phyloP scores from a whole-genome alignment of 2,113 vertebrate genomes.

The Eulemur macaco region DNA sequence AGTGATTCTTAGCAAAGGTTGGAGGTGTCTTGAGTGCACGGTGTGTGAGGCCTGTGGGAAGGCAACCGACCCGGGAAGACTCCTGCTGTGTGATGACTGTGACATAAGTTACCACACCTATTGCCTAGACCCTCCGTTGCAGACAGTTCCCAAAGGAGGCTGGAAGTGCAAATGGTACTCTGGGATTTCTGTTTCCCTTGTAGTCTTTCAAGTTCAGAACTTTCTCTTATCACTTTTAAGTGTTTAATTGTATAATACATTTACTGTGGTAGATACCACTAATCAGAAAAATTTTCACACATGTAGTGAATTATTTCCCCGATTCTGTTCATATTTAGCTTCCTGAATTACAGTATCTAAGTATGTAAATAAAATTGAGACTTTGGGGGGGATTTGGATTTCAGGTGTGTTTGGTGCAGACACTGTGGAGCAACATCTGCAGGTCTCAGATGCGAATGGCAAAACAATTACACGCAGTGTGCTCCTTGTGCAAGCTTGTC shows the following conservation, averaged over 20 bases:
- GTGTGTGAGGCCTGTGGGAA: constrained; percentile 98
- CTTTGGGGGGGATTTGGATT: constrained; percentile 60
- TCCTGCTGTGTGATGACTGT: constrained; percentile 97
- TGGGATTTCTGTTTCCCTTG: not conserved
- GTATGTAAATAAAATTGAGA: not conserved
- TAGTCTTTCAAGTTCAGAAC: not conserved
- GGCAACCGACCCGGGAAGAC: constrained; percentile 93
- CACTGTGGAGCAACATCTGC: constrained; percentile 95
- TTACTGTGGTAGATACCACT: accelerated
- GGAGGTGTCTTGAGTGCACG: constrained; percentile 97
- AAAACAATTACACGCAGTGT: constrained; percentile 97
- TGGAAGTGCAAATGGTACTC: constrained; percentile 99
- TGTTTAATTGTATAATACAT: not conserved
- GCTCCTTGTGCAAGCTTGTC: constrained; percentile 94
- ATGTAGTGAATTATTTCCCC: not conserved
- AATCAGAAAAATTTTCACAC: not conserved
- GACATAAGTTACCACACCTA: constrained; percentile 99
- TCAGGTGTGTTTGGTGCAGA: constrained; percentile 97
- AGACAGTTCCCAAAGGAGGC: constrained; percentile 96
- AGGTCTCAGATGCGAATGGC: constrained; percentile 94
- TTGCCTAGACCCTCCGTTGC: constrained; percentile 96
- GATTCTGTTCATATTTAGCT: accelerated
- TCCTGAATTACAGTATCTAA: not conserved
- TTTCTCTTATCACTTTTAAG: not conserved
- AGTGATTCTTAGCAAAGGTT: constrained; percentile 97